Percentiles rank a stretch among this genome's conserved stretches.
Conservation (phyloP, 2,888 invertebrate species). For the Smittia sp. region DNA sequence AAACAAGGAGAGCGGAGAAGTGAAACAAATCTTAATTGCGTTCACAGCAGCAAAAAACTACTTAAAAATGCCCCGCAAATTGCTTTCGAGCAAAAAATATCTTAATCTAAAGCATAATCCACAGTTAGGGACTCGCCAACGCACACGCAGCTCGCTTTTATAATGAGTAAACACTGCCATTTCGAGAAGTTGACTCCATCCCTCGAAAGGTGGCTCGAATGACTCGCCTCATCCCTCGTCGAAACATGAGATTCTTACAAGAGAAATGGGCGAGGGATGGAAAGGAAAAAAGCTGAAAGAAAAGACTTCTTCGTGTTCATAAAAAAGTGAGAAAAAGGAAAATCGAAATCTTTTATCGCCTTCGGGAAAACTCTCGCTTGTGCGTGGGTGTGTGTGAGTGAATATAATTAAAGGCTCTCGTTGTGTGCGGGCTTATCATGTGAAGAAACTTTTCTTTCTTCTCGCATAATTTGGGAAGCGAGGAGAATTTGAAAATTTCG, state of each 20-base stretch:
- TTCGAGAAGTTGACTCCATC: constrained; percentile 1
- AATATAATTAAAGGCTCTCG: background rate
- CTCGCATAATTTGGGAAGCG: background rate
- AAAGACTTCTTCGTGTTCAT: constrained; percentile 4
- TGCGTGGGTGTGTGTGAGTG: background rate
- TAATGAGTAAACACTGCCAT: constrained; percentile 17
- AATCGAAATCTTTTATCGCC: constrained; percentile 8
- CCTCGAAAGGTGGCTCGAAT: background rate
- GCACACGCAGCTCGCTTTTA: background rate
- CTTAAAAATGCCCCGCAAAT: constrained; percentile 20
- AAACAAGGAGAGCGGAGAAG: background rate
- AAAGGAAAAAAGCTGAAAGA: no score
- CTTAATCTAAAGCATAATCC: constrained; percentile 8
- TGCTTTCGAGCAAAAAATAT: background rate
- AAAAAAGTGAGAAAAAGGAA: background rate
- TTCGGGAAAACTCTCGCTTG: background rate
- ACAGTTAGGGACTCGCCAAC: background rate
- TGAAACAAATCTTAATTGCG: constrained; percentile 33
- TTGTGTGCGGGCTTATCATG: background rate
- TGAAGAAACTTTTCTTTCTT: background rate
- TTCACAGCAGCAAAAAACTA: constrained; percentile 13
- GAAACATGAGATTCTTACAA: background rate
- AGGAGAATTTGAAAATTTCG: constrained; percentile 3
- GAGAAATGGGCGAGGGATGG: background rate
- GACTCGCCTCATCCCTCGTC: background rate